Evolutionary conservation across 2,797 vertebrate species (phyloP).

Genomic region (Parauchenoglanis ngamensis): DNA sequence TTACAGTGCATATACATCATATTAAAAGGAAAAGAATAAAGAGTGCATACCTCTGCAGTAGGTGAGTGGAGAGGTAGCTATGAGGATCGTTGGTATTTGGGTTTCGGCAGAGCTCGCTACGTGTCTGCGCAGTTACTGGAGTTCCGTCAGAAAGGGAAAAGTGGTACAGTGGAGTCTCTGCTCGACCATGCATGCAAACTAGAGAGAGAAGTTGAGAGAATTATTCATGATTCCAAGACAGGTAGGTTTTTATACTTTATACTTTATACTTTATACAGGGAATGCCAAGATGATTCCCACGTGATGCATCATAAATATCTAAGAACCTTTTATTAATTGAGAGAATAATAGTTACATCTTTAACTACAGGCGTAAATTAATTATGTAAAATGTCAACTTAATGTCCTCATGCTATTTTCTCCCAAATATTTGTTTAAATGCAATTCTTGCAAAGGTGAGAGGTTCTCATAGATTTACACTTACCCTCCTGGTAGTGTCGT

Average conservation of each 20-base stretch:
- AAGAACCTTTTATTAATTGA: neutral
- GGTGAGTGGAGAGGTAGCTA: constrained; percentile 92
- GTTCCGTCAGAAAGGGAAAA: constrained; percentile 96
- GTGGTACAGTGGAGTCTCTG: constrained; percentile 91
- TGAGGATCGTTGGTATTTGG: constrained; percentile 87
- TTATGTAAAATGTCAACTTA: neutral
- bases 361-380: neutral
- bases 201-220: constrained; percentile 34
- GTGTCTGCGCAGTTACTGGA: constrained; percentile 91
- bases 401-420: too few species aligned
- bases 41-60: constrained; percentile 86
- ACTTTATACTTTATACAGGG: neutral
- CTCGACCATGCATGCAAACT: constrained; percentile 90
- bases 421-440: neutral
- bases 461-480: constrained; percentile 6
- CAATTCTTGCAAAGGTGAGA: too few species aligned
- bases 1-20: neutral
- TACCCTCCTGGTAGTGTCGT: constrained; percentile 95
- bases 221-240: neutral
- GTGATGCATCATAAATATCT: neutral
- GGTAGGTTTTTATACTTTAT: neutral
- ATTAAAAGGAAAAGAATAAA: neutral
- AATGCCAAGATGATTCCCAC: neutral
- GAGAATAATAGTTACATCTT: neutral
- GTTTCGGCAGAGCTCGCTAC: constrained; percentile 90